These are phyloP conservation scores for Toxostoma redivivum DNA, from an alignment of 2,113 vertebrate species.

Conservation along the genomic window DNA sequence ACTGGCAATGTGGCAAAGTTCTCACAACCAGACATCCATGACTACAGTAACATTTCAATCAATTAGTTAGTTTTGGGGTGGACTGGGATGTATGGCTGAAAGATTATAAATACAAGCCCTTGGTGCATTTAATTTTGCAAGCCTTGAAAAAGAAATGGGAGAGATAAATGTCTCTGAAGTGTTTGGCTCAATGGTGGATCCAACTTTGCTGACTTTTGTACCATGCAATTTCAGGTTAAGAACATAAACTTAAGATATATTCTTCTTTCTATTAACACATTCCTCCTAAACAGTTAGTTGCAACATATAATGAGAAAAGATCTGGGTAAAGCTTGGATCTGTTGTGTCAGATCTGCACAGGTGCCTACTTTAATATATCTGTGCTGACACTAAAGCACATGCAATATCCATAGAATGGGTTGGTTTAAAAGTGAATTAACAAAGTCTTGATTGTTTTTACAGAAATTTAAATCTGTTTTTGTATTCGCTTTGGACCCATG, in stretches of 20 bases:
- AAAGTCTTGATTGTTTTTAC: slow-evolving; percentile 73
- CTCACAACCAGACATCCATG: neutral
- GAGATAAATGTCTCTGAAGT: neutral
- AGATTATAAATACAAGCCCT: neutral
- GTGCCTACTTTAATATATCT: neutral
- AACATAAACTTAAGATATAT: neutral
- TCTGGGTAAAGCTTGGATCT: slow-evolving; percentile 4
- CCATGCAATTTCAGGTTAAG: neutral
- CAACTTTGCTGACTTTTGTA: rapidly evolving
- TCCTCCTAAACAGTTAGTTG: neutral
- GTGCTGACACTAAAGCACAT: neutral
- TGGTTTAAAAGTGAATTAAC: slow-evolving; percentile 53
- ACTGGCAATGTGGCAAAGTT: neutral
- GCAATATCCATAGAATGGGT: neutral
- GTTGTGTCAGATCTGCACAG: neutral
- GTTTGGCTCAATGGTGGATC: neutral
- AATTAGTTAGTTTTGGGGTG: neutral
- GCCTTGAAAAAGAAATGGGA: neutral
- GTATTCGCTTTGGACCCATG: slow-evolving; percentile 76
- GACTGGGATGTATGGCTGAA: neutral
- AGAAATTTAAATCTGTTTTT: slow-evolving; percentile 75
- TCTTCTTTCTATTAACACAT: neutral
- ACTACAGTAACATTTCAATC: neutral
- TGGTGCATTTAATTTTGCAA: slow-evolving; percentile 13
- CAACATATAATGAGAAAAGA: neutral